A percentile compares a stretch with the other conserved stretches of the same genome.
Conservation (phyloP, 2,113 vertebrate genomes). For the Otolemur garnettii region DNA sequence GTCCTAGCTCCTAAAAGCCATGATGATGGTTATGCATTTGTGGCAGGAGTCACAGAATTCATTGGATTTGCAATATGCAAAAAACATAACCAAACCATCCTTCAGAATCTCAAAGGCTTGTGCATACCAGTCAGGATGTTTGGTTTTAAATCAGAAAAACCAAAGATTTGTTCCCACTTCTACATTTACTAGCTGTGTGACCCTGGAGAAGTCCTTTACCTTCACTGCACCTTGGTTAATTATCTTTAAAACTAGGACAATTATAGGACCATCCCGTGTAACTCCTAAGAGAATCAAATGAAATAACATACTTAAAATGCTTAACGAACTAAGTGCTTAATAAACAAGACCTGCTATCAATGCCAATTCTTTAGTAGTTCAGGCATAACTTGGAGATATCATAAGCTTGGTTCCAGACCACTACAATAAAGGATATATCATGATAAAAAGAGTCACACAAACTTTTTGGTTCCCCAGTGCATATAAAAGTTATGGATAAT, state of each 20-base stretch:
- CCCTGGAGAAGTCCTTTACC: not conserved
- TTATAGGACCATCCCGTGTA: not conserved
- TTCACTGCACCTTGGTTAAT: not conserved
- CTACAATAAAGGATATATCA: not conserved
- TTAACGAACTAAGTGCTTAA: not conserved
- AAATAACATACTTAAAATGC: constrained; percentile 1
- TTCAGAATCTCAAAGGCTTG: not conserved
- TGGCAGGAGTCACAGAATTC: not conserved
- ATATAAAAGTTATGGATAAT: not conserved
- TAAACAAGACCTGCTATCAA: not conserved
- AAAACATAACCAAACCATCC: not conserved
- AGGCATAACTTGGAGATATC: not conserved
- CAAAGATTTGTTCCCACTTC: not conserved
- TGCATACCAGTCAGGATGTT: not conserved
- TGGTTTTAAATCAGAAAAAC: not conserved
- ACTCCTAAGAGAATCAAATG: not conserved
- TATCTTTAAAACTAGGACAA: not conserved
- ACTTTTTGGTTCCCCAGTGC: not conserved
- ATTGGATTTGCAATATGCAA: not conserved
- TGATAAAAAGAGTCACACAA: not conserved
- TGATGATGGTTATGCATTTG: not conserved
- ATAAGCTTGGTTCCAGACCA: not conserved
- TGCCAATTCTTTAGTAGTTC: not conserved
- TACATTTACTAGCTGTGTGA: not conserved
- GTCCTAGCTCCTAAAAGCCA: not conserved